Evolutionary conservation across 2,113 vertebrate genomes (phyloP), one percentile per base, ranked within the genome.

Genomic region (Hylia prasina): DNA sequence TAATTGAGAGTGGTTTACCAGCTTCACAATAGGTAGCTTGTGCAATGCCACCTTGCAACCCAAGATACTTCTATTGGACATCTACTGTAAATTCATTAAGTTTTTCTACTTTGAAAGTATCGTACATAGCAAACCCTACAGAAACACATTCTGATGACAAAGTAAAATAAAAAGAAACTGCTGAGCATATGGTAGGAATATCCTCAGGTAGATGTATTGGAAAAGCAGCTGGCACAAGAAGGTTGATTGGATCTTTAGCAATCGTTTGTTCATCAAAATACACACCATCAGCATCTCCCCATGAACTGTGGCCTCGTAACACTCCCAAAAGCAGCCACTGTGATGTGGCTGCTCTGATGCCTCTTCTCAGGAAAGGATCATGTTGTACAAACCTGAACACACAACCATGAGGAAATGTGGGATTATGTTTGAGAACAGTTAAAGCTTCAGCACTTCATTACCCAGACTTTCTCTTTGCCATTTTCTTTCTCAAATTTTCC

Each of bases 221-320:
- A 81, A 78, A 87, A 89, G 50, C 31, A 87, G 15, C 28, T 61
- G 11, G 17, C 37, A 48, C 27, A 61, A 69, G 8, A 58, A 71
- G 2, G 6, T 19, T 85, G 35, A 33, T 0, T 39, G 11, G 21
- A n/a, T 68, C 35, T 88, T 82, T 10, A 79, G 27, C 20, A 66
- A 60, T 30, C 8, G 51, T 76, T 58, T 63, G 2, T 37, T 50
- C 19, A 40, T 40, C 73, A 87, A 58, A 51, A 79, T 63, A 71
- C 39, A 71, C 0, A 1, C 11, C 35, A 4, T 44, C 51, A 64
- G 21, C 24, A 80, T 21, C 22, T 30, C 22, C 9, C 5, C 2
- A 1, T n/a, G 31, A 86, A 35, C 13, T 21, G 9, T 9, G 18
- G 25, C n/a, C 13, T 80, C 53, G 15, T 4, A 27, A 14, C 4